These are phyloP conservation scores for Leptinotarsa defecta DNA, from an alignment of 1,140 invertebrate genomes.

Conservation along the genomic window DNA sequence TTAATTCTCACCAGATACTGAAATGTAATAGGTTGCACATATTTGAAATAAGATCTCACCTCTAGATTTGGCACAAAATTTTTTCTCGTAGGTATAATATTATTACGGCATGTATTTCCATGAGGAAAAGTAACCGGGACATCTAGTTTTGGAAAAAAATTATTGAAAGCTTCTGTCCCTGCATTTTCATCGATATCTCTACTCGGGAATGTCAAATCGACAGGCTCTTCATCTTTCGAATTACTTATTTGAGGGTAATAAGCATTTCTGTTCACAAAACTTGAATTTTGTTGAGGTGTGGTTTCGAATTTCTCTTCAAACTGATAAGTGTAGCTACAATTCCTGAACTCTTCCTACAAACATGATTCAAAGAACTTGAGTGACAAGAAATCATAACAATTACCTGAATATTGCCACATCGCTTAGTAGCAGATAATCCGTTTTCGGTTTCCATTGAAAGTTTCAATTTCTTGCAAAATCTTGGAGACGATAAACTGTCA, in stretches of 20 bases:
- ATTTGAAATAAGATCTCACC: background rate
- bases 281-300: background rate
- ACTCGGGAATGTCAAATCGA: conserved; percentile 28
- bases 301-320: conserved; percentile 15
- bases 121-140: background rate
- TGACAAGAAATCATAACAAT: conserved; percentile 16
- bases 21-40: no score
- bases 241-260: background rate
- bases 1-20: no score
- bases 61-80: background rate
- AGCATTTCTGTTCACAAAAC: background rate
- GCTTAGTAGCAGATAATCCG: conserved; percentile 19
- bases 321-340: background rate
- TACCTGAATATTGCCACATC: conserved; percentile 31
- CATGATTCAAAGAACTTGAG: background rate
- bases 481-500: background rate
- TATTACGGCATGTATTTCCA: background rate
- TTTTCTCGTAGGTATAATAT: background rate
- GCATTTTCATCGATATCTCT: background rate
- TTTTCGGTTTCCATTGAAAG: conserved; percentile 37
- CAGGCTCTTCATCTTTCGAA: conserved; percentile 27
- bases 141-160: background rate
- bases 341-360: background rate
- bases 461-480: background rate
- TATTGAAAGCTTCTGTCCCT: conserved; percentile 11